phyloP scores from a whole-genome alignment of 2,113 vertebrate genomes.

The Sorex fumeus region DNA sequence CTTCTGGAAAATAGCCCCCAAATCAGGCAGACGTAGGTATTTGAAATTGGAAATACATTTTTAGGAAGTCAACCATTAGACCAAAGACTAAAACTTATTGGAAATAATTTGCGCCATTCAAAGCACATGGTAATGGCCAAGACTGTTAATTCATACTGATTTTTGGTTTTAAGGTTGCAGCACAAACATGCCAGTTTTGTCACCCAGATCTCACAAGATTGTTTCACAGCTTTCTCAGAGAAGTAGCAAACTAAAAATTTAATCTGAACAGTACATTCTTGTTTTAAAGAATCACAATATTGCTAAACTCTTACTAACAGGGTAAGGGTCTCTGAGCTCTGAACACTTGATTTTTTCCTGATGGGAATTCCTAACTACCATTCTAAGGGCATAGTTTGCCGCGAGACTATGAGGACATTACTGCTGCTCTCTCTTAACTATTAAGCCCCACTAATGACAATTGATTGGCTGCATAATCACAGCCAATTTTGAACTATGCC shows the following conservation, averaged over 20 bases:
- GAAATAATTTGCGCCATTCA: too few species aligned
- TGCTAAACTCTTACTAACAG: not conserved
- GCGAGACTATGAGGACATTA: not conserved
- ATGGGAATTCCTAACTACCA: not conserved
- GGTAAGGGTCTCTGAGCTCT: not conserved
- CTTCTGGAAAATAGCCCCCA: not conserved
- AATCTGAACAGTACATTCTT: too few species aligned
- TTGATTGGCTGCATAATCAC: not conserved
- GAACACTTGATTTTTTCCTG: not conserved
- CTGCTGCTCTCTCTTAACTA: not conserved
- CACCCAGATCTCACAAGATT: not conserved
- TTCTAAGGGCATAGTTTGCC: not conserved
- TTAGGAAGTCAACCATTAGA: not conserved
- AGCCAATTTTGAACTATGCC: not conserved
- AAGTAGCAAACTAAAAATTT: not conserved
- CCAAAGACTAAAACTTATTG: not conserved
- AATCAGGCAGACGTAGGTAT: not conserved
- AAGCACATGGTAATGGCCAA: not conserved
- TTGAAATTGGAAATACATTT: not conserved
- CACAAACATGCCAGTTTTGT: slow-evolving; percentile 1
- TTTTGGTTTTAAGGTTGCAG: not conserved
- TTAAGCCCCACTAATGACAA: not conserved
- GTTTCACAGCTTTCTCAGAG: not conserved
- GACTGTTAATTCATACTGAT: not conserved
- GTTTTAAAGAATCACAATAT: too few species aligned